Conservation (phyloP, 2,113 vertebrate species). For the Calyptommatus sinebrachiatus region DNA sequence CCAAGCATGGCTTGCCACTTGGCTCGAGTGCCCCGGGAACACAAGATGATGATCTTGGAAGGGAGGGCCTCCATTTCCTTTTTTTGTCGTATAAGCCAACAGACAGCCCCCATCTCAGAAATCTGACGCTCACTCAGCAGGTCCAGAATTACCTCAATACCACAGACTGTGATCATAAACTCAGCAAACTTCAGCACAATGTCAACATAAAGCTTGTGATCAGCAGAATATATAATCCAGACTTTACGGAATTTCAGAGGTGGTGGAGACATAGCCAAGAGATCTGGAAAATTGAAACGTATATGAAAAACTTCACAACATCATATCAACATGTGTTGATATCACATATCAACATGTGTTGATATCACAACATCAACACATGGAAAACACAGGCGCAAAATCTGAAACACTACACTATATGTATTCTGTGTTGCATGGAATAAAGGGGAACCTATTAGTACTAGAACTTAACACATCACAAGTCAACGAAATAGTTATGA, state of each 20-base stretch:
- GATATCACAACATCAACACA: not conserved
- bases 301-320: not conserved
- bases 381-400: not conserved
- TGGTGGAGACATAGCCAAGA: not conserved
- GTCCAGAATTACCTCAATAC: conserved; percentile 87
- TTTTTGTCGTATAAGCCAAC: conserved; percentile 88
- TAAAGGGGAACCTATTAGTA: not conserved
- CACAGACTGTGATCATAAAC: conserved; percentile 86
- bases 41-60: conserved; percentile 89
- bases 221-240: conserved; percentile 89
- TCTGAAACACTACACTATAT: too few relatives aligned
- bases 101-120: conserved; percentile 78
- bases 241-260: conserved; percentile 73
- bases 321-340: too few relatives aligned
- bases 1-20: conserved; percentile 93
- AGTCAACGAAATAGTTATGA: not conserved
- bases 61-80: conserved; percentile 74
- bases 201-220: conserved; percentile 85
- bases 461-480: not conserved
- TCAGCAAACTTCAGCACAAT: conserved; percentile 89
- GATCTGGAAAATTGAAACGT: conserved; percentile 15
- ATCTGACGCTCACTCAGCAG: conserved; percentile 80
- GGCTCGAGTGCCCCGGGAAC: conserved; percentile 86
- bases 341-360: too few relatives aligned
- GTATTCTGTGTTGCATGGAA: not conserved